These are phyloP conservation scores for Spodoptera exigua DNA, from an alignment of 2,888 invertebrate genomes.

Conservation along the genomic window DNA sequence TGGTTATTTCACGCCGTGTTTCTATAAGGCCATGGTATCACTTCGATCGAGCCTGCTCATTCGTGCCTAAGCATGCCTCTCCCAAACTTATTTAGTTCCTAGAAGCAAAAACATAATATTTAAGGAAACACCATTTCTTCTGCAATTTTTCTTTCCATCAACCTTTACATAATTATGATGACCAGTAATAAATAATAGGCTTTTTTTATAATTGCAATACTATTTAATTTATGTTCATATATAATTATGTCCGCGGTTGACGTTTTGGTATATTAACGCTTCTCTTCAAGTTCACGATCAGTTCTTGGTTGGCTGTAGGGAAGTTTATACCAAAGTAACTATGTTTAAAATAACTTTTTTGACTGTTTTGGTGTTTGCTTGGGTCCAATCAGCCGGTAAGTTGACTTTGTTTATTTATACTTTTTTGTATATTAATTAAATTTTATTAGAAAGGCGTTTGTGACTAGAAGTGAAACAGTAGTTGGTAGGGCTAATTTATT, in stretches of 20 bases:
- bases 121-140: conserved; percentile 1
- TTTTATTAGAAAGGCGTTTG: no score
- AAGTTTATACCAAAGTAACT: conserved; percentile 11
- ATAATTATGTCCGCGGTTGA: conserved; percentile 23
- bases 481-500: no score
- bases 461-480: no score
- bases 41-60: no score
- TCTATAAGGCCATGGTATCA: no score
- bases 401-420: no score
- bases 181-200: not conserved
- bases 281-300: conserved; percentile 26
- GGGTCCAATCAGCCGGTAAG: conserved; percentile 37
- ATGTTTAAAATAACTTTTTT: conserved; percentile 37
- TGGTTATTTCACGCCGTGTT: no score
- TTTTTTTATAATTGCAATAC: conserved; percentile 5
- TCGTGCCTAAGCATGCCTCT: no score
- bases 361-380: conserved; percentile 24
- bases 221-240: conserved; percentile 19
- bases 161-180: conserved; percentile 1
- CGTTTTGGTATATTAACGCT: conserved; percentile 44
- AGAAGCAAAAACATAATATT: no score
- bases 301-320: conserved; percentile 12
- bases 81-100: not conserved
- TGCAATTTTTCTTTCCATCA: not conserved
- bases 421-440: no score